phyloP scores from a whole-genome alignment of 2,797 vertebrate species.

The Phaenicophaeus curvirostris region DNA sequence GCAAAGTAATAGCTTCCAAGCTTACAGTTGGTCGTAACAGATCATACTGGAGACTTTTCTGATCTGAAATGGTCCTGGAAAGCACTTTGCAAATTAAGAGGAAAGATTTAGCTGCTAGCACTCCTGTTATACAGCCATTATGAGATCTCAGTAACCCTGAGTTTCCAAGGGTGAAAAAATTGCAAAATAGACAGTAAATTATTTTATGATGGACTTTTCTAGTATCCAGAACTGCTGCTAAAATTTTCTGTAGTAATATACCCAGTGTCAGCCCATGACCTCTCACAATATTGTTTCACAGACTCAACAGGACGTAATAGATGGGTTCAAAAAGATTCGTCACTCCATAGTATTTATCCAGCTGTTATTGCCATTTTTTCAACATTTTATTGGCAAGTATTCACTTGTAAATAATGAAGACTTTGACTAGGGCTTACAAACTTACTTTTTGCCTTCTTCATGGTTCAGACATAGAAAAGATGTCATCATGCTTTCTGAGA shows the following conservation, averaged over 20 bases:
- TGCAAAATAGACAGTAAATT: neutral
- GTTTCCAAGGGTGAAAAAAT: neutral
- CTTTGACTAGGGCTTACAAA: neutral
- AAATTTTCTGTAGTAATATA: neutral
- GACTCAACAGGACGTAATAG: neutral
- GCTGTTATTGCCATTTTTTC: neutral
- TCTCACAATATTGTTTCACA: neutral
- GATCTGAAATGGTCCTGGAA: slow-evolving; percentile 1
- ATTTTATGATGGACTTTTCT: neutral
- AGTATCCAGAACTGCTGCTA: neutral
- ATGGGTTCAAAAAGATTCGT: neutral
- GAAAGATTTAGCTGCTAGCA: neutral
- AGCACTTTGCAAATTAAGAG: neutral
- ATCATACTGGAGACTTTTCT: neutral
- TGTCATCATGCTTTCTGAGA: neutral
- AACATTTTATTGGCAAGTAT: neutral
- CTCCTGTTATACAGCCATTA: neutral
- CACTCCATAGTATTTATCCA: neutral
- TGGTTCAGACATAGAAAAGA: neutral
- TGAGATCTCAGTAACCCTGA: neutral
- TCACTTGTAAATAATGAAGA: neutral
- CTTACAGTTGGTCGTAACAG: neutral
- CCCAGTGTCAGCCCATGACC: neutral
- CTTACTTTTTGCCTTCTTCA: neutral
- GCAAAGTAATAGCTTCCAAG: neutral